Base-by-base conservation (phyloP, 2,113 vertebrate genomes). In the Ramphastos sulfuratus region DNA sequence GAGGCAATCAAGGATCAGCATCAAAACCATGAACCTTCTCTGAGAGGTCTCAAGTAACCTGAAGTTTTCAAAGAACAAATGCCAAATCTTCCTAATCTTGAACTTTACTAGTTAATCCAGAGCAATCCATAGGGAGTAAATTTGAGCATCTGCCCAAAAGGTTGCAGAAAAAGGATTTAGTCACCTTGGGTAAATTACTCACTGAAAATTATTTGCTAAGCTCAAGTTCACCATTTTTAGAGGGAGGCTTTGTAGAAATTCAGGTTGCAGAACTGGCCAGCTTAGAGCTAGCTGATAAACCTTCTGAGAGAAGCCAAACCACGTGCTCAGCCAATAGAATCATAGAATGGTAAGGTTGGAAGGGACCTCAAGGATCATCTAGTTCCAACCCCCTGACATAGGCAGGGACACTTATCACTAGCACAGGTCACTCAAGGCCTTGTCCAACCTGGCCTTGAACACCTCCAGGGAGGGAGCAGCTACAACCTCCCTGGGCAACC, bases 221-320 rank as follows among this genome's bases (percentile, higher is more conserved):
- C 31, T 86, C 42, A 55, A 25, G 19, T 82, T 92, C 55, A 64
- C 35, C 23, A 31, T 64, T 76, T 71, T 64, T 92, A 73, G 70
- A 61, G 39, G 18, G 46, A 44, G 48, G 44, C 24, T 90, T 66
- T 69, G 46, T 66, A 70, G 63, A 88, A 83, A 72, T 73, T 82
- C 55, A 79, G 21, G 28, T 93, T 93, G 72, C 71, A 94, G 84
- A 91, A 60, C 27, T 80, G 67, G 50, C 89, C 82, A 91, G 15
- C 8, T 66, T 88, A 61, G 28, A 70, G 48, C 15, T 48, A 48
- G 31, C 18, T 46, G 31, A 66, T 83, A 87, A 92, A 91, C 70
- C 59, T 65, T 92, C 69, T 69, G 66, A 87, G 30, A 89, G 77
- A 95, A 87, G 64, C 30, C 60, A 85, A 87, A 85, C 82, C 61